Evolutionary conservation across 2,888 invertebrate genomes (phyloP).

Genomic region (Lasioglossum malachurum): DNA sequence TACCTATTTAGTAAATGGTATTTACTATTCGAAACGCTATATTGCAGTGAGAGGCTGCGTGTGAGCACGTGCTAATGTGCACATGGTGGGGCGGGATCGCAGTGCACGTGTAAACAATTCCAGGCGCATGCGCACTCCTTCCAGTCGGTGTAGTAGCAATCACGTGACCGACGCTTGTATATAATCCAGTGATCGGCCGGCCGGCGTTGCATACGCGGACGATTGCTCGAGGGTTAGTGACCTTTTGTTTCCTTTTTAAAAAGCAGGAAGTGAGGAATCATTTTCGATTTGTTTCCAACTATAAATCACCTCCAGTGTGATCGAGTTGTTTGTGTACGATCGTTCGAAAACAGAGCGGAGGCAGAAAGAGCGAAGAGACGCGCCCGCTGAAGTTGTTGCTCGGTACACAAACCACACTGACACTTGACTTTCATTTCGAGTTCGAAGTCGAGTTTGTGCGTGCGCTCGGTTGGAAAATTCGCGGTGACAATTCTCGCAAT

Average conservation of each 20-base stretch:
- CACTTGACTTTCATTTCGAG: not conserved
- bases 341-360: not conserved
- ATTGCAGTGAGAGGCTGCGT: conserved; percentile 16
- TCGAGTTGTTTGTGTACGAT: not conserved
- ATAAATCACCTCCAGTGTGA: not conserved
- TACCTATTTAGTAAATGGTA: not conserved
- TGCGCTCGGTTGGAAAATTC: not conserved
- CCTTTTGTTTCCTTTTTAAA: not conserved
- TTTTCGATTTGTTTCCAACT: not conserved
- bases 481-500: not conserved
- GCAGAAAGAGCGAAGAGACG: not conserved
- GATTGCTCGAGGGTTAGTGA: conserved; percentile 17
- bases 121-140: conserved; percentile 78
- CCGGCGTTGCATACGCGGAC: conserved; percentile 79
- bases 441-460: not conserved
- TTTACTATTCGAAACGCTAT: not conserved
- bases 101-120: conserved; percentile 83
- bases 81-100: conserved; percentile 44
- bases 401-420: not conserved
- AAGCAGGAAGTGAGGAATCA: not conserved
- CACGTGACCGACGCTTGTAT: conserved; percentile 82
- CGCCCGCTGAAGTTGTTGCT: not conserved
- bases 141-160: conserved; percentile 49
- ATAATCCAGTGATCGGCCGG: conserved; percentile 79
- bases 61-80: conserved; percentile 52